phyloP scores from a whole-genome alignment of 2,888 invertebrate species.

The Amblyjoppa proteus region DNA sequence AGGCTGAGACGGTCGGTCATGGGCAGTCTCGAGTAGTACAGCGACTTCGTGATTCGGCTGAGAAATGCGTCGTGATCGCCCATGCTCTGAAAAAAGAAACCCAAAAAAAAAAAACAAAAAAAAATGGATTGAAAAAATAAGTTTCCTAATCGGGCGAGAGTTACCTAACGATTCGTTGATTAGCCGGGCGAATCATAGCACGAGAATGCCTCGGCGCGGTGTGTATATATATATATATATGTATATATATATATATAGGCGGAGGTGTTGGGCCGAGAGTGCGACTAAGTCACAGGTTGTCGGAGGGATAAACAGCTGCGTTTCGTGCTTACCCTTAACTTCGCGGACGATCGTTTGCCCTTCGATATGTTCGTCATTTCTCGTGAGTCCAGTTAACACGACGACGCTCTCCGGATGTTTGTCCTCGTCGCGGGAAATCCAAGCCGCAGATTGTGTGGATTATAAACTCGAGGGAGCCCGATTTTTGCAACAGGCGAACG shows the following conservation, averaged over 20 bases:
- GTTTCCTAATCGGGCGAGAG: slow-evolving; percentile 12
- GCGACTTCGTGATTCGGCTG: slow-evolving; percentile 93
- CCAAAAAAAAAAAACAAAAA: background rate
- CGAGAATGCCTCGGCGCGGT: background rate
- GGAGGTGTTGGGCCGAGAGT: background rate
- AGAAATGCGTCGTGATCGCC: slow-evolving; percentile 92
- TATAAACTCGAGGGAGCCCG: background rate
- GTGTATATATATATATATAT: slow-evolving; percentile 24
- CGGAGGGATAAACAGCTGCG: slow-evolving; percentile 46
- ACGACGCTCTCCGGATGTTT: background rate
- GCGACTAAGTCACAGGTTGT: slow-evolving; percentile 45
- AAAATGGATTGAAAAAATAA: slow-evolving; percentile 7
- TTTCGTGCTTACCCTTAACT: slow-evolving; percentile 86
- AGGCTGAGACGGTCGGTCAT: slow-evolving; percentile 90
- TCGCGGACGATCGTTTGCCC: slow-evolving; percentile 86
- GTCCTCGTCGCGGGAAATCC: background rate
- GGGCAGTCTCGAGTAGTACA: slow-evolving; percentile 95
- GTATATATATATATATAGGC: slow-evolving; percentile 23
- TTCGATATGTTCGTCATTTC: slow-evolving; percentile 87
- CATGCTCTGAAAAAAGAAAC: slow-evolving; percentile 85
- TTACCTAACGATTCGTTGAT: slow-evolving; percentile 9
- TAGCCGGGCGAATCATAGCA: background rate
- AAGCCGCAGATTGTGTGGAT: background rate
- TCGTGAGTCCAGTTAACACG: background rate
- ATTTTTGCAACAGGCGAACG: background rate